Evolutionary conservation across 2,888 invertebrate species (phyloP), one percentile per base, ranked within the genome.

Genomic region (Acheta domesticus): DNA sequence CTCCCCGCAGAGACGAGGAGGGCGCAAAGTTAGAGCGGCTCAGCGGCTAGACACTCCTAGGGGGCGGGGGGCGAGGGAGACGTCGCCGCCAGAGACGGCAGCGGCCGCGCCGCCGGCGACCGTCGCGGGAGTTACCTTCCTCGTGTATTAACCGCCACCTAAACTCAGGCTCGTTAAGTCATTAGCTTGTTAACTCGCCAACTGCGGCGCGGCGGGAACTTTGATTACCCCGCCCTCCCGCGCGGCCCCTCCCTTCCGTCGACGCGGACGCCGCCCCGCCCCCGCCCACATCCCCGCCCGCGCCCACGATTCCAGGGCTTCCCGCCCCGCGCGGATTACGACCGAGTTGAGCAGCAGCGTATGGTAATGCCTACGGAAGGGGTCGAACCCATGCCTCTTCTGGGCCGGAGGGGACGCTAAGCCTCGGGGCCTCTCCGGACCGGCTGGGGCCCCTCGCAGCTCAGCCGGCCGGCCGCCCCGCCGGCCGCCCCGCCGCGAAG

Each of bases 331-430:
- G n/a, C 62, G 62, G 62, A 62, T 62, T 62, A 62, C 62, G 62
- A 19, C 62, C 62, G 62, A 62, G 62, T 62, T 62, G 62, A 62
- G 62, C 62, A 62, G 62, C 16, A 62, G 62, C 62, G 62, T 62
- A 62, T 62, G 62, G 62, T 62, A 62, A 62, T 62, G 62, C 62
- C 62, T n/a, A n/a, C 62, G 62, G 62, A 62, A n/a, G 62, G 62
- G 62, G 14, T 62, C 62, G 62, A 62, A 62, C 62, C 62, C 62
- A 62, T n/a, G n/a, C 62, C 62, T 14, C 62, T 14, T 19, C 16
- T n/a, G n/a, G 62, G 16, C 16, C 62, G 62, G n/a, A 62, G 62
- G 62, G 62, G n/a, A 62, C n/a, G n/a, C 62, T 36, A 36, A 36
- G 16, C 62, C n/a, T 62, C 62, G 62, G 62, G 62, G n/a, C 62